A percentile compares a stretch with the other conserved stretches of the same genome.
phyloP scores from a whole-genome alignment of 2,797 vertebrate genomes.

The Vipera ursinii region DNA sequence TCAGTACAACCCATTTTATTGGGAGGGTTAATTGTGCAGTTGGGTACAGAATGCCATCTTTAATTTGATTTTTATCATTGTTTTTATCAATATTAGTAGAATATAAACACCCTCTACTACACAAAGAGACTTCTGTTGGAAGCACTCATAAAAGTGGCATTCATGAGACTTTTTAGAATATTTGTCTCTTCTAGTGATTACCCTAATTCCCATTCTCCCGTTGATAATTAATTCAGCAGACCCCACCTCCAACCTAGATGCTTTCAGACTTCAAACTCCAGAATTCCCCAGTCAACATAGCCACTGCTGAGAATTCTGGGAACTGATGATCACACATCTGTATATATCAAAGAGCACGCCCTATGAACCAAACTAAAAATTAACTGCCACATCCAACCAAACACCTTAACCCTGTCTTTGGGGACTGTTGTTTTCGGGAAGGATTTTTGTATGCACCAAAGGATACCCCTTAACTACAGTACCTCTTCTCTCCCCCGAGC shows the following conservation, averaged over 20 bases:
- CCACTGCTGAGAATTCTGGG: slow-evolving; percentile 20
- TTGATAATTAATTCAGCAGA: not conserved
- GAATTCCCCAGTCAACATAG: slow-evolving; percentile 13
- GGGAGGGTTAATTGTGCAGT: not conserved
- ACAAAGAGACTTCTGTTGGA: not conserved
- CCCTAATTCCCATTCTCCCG: slow-evolving; percentile 36
- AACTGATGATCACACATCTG: not conserved
- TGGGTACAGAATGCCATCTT: not conserved
- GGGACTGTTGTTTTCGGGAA: slow-evolving; percentile 18
- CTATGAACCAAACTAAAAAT: slow-evolving; percentile 26
- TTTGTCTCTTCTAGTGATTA: slow-evolving; percentile 46
- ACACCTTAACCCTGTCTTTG: not conserved
- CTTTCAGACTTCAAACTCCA: not conserved
- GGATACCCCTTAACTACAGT: slow-evolving; percentile 6
- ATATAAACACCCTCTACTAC: not conserved
- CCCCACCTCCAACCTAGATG: not conserved
- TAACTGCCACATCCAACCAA: slow-evolving; percentile 26
- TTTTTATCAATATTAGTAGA: not conserved
- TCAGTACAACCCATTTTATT: not conserved
- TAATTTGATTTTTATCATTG: not conserved
- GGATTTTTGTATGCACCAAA: slow-evolving; percentile 16
- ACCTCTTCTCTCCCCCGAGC: slow-evolving; percentile 1
- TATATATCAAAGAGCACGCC: not conserved
- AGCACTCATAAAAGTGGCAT: slow-evolving; percentile 34
- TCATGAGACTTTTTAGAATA: slow-evolving; percentile 36